Evolutionary conservation across 1,140 invertebrate genomes (phyloP).

Genomic region (Apis laboriosa): DNA sequence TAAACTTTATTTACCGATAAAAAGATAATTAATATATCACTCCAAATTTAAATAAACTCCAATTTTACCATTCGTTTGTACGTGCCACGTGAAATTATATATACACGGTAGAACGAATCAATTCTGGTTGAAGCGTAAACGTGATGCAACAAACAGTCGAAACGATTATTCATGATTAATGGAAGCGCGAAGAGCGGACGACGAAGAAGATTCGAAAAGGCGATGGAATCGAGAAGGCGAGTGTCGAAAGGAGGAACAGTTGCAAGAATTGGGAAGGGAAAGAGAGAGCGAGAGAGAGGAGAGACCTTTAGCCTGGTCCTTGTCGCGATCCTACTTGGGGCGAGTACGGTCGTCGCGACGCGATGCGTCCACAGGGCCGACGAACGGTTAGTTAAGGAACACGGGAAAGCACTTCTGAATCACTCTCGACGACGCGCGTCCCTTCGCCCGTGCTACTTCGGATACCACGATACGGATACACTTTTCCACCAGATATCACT

Average conservation of each 20-base stretch:
- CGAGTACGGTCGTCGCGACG: slow-evolving; percentile 60
- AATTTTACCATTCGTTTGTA: background rate
- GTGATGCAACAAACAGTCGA: background rate
- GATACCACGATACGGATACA: slow-evolving; percentile 62
- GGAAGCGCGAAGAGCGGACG: background rate
- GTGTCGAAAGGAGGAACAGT: slow-evolving; percentile 10
- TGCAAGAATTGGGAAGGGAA: background rate
- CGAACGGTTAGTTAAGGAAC: slow-evolving; percentile 79
- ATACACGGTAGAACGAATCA: background rate
- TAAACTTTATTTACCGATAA: background rate
- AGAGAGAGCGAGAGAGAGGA: background rate
- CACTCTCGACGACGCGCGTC: slow-evolving; percentile 70
- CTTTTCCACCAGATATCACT: slow-evolving; percentile 71
- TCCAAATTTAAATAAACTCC: background rate
- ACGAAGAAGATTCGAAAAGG: slow-evolving; percentile 11
- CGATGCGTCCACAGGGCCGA: slow-evolving; percentile 61
- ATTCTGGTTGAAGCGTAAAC: background rate
- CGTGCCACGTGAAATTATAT: background rate
- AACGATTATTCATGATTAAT: slow-evolving; percentile 27
- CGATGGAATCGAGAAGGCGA: background rate
- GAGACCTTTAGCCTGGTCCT: slow-evolving; percentile 52
- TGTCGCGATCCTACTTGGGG: slow-evolving; percentile 42
- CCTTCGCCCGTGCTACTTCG: slow-evolving; percentile 58
- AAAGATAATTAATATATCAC: background rate
- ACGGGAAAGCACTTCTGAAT: slow-evolving; percentile 81